Conservation (phyloP, 2,113 vertebrate genomes). For the Hyperoodon ampullatus region DNA sequence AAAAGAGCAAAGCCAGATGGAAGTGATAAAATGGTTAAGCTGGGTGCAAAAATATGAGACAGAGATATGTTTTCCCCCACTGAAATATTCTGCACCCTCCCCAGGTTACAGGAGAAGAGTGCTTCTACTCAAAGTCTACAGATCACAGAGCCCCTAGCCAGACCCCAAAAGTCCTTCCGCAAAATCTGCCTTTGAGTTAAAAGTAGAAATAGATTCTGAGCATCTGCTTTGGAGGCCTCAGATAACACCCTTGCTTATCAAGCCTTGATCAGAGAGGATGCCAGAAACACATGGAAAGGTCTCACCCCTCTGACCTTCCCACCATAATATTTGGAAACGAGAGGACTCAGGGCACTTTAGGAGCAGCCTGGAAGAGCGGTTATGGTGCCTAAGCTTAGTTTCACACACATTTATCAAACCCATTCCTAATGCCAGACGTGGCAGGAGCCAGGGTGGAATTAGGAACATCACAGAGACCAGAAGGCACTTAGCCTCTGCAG, state of each 20-base stretch:
- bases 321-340: constrained; percentile 31
- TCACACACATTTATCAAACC: constrained; percentile 61
- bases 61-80: constrained; percentile 46
- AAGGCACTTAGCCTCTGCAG: not conserved
- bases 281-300: constrained; percentile 64
- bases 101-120: constrained; percentile 6
- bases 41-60: constrained; percentile 40
- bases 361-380: constrained; percentile 32
- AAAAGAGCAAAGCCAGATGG: constrained; percentile 69
- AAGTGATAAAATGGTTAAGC: constrained; percentile 66
- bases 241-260: constrained; percentile 68
- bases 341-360: not conserved
- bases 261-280: constrained; percentile 64
- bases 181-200: constrained; percentile 41
- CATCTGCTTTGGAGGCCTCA: constrained; percentile 57
- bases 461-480: not conserved
- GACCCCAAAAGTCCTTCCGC: not conserved
- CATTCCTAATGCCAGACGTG: not conserved
- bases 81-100: constrained; percentile 36
- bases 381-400: constrained; percentile 44
- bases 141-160: not conserved
- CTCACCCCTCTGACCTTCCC: constrained; percentile 62
- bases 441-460: not conserved
- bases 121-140: not conserved
- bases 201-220: constrained; percentile 19